Evolutionary conservation across 2,113 vertebrate species (phyloP).

Genomic region (Brachyhypopomus gauderio): DNA sequence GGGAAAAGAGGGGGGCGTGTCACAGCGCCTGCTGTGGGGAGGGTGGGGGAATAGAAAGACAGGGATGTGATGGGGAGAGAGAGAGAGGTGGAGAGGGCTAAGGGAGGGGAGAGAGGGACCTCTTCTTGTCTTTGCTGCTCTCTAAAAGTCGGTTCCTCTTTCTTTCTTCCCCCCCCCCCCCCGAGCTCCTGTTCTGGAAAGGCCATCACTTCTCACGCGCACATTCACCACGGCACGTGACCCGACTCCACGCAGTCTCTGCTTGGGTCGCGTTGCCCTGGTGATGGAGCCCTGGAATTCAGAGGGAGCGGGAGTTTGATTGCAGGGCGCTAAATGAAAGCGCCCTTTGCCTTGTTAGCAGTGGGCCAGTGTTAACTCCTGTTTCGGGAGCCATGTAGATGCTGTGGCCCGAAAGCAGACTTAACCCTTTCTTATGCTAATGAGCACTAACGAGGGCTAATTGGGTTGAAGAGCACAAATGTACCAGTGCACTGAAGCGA

Average conservation of each 20-base stretch:
- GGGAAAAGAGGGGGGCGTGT: background rate
- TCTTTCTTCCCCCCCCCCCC: background rate
- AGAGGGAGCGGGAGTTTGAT: conserved; percentile 69
- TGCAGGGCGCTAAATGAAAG: conserved; percentile 71
- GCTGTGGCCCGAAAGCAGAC: conserved; percentile 52
- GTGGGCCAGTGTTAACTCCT: conserved; percentile 57
- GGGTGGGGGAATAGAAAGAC: too few relatives aligned
- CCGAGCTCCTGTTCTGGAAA: conserved; percentile 44
- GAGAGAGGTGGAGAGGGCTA: background rate
- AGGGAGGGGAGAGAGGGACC: background rate
- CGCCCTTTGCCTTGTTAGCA: conserved; percentile 66
- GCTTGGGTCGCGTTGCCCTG: conserved; percentile 70
- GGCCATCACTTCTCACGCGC: conserved; percentile 46
- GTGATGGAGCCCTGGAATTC: conserved; percentile 67
- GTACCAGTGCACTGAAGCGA: background rate
- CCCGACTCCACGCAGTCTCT: conserved; percentile 70
- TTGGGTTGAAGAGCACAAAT: background rate
- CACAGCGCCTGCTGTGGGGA: too few relatives aligned
- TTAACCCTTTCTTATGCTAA: conserved; percentile 46
- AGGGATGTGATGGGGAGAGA: background rate
- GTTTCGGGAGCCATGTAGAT: conserved; percentile 63
- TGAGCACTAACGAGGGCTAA: conserved; percentile 14
- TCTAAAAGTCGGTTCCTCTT: background rate
- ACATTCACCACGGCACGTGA: conserved; percentile 57
- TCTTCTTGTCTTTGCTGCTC: too few relatives aligned